Percentiles rank a stretch among this genome's conserved stretches.
Conservation (phyloP, 2,888 invertebrate species). For the Cancer borealis region DNA sequence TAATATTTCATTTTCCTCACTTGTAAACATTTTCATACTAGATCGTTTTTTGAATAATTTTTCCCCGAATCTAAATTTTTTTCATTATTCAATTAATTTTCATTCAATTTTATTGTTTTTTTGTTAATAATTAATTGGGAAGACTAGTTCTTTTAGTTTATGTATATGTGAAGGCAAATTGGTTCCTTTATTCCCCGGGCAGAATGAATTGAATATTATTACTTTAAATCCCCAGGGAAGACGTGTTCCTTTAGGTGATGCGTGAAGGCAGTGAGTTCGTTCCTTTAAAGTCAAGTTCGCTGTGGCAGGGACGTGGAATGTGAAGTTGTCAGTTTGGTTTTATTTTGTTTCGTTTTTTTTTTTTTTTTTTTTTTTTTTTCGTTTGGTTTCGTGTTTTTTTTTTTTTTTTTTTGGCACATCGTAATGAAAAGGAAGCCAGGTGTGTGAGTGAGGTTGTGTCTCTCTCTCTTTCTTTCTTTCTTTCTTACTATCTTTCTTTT, state of each 20-base stretch:
- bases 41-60: too few relatives aligned
- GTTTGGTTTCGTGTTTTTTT: neutral
- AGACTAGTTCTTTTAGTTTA: neutral
- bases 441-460: neutral
- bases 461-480: neutral
- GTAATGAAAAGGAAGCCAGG: neutral
- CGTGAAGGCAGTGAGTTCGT: neutral
- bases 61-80: too few relatives aligned
- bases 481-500: neutral
- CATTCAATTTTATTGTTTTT: too few relatives aligned
- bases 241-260: neutral
- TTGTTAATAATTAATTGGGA: too few relatives aligned
- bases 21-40: too few relatives aligned
- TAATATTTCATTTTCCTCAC: too few relatives aligned
- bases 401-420: constrained; percentile 23
- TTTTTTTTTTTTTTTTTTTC: neutral
- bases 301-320: too few relatives aligned
- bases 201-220: neutral
- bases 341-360: too few relatives aligned
- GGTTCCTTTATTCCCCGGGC: neutral
- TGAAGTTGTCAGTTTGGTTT: too few relatives aligned
- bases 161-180: neutral
- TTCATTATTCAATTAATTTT: too few relatives aligned
- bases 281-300: too few relatives aligned
- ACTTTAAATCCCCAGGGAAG: neutral